phyloP scores from a whole-genome alignment of 2,888 invertebrate genomes.

The Cheilosia scutellata region DNA sequence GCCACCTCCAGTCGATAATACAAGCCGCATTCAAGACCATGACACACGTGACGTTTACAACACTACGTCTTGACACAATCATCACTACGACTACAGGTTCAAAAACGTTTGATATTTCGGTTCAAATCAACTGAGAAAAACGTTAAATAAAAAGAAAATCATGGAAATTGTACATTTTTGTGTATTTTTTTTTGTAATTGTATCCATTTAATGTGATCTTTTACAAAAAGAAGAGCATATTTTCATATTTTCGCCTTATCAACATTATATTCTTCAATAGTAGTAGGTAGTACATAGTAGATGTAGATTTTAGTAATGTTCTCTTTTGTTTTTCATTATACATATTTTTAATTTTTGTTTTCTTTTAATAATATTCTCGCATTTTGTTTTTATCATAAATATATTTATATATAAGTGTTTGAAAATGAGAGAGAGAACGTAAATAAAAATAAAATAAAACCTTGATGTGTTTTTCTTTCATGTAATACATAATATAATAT shows the following conservation, averaged over 20 bases:
- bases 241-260: slow-evolving; percentile 17
- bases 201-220: slow-evolving; percentile 33
- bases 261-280: slow-evolving; percentile 45
- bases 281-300: slow-evolving; percentile 23
- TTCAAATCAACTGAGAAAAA: slow-evolving; percentile 2
- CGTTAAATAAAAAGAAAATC: slow-evolving; percentile 2
- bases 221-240: slow-evolving; percentile 39
- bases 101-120: not conserved
- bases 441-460: slow-evolving; percentile 49
- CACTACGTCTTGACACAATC: too few species aligned
- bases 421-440: slow-evolving; percentile 35
- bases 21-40: too few species aligned
- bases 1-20: too few species aligned
- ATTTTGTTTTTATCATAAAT: slow-evolving; percentile 41
- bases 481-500: slow-evolving; percentile 62
- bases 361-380: slow-evolving; percentile 8
- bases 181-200: slow-evolving; percentile 12
- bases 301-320: slow-evolving; percentile 42
- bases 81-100: too few species aligned
- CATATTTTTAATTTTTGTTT: too few species aligned
- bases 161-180: slow-evolving; percentile 4
- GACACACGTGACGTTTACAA: too few species aligned
- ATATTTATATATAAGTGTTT: slow-evolving; percentile 24
- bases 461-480: slow-evolving; percentile 49
- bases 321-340: not conserved